These are phyloP conservation scores for Bubalus kerabau DNA, from an alignment of 2,113 vertebrate genomes.

Conservation along the genomic window DNA sequence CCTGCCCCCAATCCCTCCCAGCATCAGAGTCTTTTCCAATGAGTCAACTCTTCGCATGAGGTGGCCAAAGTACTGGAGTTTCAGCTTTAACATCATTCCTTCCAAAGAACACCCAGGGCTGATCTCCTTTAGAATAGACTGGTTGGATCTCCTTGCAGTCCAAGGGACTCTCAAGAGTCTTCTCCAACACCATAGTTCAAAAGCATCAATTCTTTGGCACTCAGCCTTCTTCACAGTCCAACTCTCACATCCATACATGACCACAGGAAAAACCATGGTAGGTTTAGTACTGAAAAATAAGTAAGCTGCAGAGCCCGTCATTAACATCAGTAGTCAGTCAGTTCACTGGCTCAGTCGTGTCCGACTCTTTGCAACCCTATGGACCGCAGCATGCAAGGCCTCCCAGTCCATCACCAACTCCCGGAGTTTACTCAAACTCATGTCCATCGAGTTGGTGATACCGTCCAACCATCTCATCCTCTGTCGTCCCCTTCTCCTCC, in stretches of 20 bases:
- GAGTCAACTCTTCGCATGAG: too few species aligned
- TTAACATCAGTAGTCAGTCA: neutral
- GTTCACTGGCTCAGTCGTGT: neutral
- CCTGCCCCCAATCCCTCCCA: too few species aligned
- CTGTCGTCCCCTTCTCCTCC: neutral
- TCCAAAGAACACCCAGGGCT: too few species aligned
- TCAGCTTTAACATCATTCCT: too few species aligned
- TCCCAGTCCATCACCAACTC: neutral
- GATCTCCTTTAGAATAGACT: too few species aligned
- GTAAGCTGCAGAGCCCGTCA: neutral
- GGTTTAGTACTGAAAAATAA: neutral
- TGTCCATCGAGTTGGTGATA: neutral
- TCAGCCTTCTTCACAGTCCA: too few species aligned
- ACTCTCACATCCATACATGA: neutral
- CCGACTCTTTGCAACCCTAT: neutral
- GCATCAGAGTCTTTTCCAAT: too few species aligned
- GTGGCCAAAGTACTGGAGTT: too few species aligned
- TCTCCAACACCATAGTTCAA: too few species aligned
- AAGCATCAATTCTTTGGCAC: too few species aligned
- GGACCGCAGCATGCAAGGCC: neutral
- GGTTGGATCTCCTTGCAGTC: too few species aligned
- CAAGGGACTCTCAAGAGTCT: too few species aligned
- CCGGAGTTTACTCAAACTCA: neutral
- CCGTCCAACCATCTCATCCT: neutral
- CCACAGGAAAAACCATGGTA: neutral